Conservation (phyloP, 1,140 invertebrate genomes). For the Triops longicaudatus region DNA sequence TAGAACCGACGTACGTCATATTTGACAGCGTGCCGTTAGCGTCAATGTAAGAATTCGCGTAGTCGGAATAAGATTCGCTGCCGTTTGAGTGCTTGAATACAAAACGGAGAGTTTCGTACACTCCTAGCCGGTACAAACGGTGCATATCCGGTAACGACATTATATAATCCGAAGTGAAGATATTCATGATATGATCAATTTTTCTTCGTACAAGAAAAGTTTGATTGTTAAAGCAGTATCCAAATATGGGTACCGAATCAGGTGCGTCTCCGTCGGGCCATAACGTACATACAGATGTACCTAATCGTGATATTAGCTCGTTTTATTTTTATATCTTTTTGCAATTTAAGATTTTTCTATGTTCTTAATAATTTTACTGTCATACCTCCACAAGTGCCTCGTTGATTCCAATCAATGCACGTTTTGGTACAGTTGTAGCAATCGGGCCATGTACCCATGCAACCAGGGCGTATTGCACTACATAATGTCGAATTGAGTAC, state of each 20-base stretch:
- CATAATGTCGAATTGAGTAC: not conserved
- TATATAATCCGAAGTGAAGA: not conserved
- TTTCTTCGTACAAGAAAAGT: not conserved
- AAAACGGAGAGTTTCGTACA: not conserved
- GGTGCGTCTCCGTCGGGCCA: not conserved
- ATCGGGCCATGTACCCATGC: not conserved
- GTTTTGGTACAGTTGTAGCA: not conserved
- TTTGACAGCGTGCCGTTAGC: not conserved
- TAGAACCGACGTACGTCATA: not conserved
- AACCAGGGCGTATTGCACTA: not conserved
- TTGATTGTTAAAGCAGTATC: not conserved
- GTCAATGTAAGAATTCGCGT: not conserved
- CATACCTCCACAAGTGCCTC: not conserved
- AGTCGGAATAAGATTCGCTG: not conserved
- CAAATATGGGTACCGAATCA: not conserved
- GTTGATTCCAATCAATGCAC: not conserved
- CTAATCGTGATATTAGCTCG: not conserved
- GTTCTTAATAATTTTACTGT: no score
- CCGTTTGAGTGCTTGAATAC: not conserved
- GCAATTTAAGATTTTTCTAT: not conserved
- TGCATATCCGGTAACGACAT: not conserved
- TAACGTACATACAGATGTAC: not conserved
- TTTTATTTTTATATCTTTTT: not conserved
- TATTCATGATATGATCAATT: not conserved
- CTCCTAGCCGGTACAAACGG: not conserved